phyloP scores from a whole-genome alignment of 2,113 vertebrate species.

The Pelvicachromis taeniatus region DNA sequence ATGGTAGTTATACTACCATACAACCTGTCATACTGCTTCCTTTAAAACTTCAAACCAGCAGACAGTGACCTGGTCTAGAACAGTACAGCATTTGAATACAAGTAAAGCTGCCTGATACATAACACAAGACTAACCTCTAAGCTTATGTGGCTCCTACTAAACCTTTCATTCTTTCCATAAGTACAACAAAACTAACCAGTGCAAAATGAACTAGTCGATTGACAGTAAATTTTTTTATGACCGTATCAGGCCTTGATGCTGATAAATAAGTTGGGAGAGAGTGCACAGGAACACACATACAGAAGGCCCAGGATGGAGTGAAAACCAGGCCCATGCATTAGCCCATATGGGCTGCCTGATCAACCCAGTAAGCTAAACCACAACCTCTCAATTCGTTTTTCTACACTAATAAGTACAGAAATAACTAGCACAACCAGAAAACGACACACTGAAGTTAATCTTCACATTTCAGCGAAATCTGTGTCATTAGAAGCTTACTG shows the following conservation, averaged over 20 bases:
- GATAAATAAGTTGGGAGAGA: not conserved
- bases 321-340: not conserved
- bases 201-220: not conserved
- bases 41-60: not conserved
- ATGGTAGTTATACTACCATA: not conserved
- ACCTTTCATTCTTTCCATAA: not conserved
- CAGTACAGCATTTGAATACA: not conserved
- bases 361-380: not conserved
- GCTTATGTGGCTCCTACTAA: not conserved
- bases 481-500: not conserved
- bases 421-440: not conserved
- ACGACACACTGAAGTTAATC: not conserved
- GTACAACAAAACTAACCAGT: not conserved
- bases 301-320: too few relatives aligned
- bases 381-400: rapidly evolving
- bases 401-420: not conserved
- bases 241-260: rapidly evolving
- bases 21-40: not conserved
- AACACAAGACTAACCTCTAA: not conserved
- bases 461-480: not conserved
- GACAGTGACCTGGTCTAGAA: not conserved
- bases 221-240: not conserved
- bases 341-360: not conserved
- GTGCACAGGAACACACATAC: rapidly evolving
- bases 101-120: not conserved